Base-by-base conservation (phyloP, 2,888 invertebrate species). In the Allygus modestus region DNA sequence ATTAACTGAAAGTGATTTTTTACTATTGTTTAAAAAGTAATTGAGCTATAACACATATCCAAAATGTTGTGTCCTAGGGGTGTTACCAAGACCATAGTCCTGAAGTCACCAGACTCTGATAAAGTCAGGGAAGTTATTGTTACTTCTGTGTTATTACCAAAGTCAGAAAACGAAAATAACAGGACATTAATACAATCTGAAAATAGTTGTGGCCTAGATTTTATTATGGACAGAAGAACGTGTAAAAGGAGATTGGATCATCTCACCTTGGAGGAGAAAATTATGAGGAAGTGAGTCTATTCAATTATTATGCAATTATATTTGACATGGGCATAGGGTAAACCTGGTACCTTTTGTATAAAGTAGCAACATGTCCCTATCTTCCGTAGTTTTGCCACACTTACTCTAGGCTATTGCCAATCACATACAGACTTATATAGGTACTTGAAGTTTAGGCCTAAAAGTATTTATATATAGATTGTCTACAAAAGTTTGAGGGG, bases 231-330 rank as follows among this genome's bases (percentile, higher is more conserved):
- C 5, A 79, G 37, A 28, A 28, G 58, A 23, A 1, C 51, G 0
- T 79, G 58, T 37, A 79, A 79, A 31, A 54, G 79, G 26, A 79
- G 79, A 79, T 79, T 79, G 37, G 97, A 97, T 90, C 97, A 97
- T 90, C 91, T 97, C 65, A 92, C 96, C 85, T 95, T 96, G 94
- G 97, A 97, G 89, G 96, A 97, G 90, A 97, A 97, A 90, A 92
- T 97, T 88, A 95, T 96, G 90, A 92, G 97, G 89, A 97, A 97
- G 97, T 97, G 91, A 93, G 96, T 93, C n/a, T 46, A n/a, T n/a
- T n/a, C n/a, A n/a, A n/a, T n/a, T n/a, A n/a, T n/a, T n/a, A n/a
- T n/a, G n/a, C n/a, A n/a, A n/a, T n/a, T n/a, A n/a, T n/a, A n/a
- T n/a, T n/a, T n/a, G n/a, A n/a, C n/a, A n/a, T n/a, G n/a, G n/a